Evolutionary conservation across 2,113 vertebrate species (phyloP), one percentile per base, ranked within the genome.

Genomic region (Tetrao urogallus): DNA sequence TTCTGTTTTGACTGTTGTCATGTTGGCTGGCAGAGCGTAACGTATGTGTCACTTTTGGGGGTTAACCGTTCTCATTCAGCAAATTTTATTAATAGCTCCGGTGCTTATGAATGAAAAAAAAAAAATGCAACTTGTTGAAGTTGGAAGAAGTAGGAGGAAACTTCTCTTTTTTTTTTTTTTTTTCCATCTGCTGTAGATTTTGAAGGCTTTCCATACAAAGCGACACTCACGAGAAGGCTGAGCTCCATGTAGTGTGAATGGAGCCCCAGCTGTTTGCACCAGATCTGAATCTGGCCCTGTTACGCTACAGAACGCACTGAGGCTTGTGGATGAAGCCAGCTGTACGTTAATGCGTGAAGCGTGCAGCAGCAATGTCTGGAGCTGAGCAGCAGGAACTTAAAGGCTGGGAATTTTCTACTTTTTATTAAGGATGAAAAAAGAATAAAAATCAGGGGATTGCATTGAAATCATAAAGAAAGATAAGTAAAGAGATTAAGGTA

Each of bases 1-100:
- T 65, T 81, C 82, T 95, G 32, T 96, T 95, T 83, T 94, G 94
- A 71, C 89, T 95, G 75, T 94, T 95, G 92, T 89, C 89, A 96
- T 86, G 86, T 28, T 96, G 80, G 72, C 87, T 95, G 30, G 63
- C 43, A 61, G 92, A 88, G 47, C 36, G 18, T 48, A 87, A 95
- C 73, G 86, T 42, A 69, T 77, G 71, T 85, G 91, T 94, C 77
- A 86, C 90, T 79, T 60, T 42, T 47, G 3, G 54, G 94, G 84
- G 89, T 21, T 66, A 73, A 86, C 69, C 40, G 43, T 81, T 81
- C 87, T 85, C 67, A 77, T 84, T 94, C 86, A 95, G 83, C 60
- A 76, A 17, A 92, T 95, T 96, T 95, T 94, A 94, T 93, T 95
- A 90, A 88, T 91, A 95, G 88, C 75, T 81, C 47, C 12, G 69